Conservation (phyloP, 2,888 invertebrate genomes). For the Drosophila barbarae region DNA sequence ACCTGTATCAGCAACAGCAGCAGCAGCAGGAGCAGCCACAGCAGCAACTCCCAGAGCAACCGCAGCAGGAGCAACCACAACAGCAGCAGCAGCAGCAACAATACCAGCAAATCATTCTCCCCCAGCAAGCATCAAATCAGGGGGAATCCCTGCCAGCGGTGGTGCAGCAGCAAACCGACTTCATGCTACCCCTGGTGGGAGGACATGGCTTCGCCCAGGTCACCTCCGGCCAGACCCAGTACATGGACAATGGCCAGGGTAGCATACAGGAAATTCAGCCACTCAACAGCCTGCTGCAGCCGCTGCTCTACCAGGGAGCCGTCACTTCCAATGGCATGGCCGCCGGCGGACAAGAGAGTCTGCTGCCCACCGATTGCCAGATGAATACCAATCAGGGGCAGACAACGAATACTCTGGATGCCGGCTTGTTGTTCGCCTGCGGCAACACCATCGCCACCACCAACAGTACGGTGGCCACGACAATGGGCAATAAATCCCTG, state of each 20-base stretch:
- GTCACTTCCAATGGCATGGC: slow-evolving; percentile 14
- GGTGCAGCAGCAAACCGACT: slow-evolving; percentile 50
- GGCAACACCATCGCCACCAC: slow-evolving; percentile 75
- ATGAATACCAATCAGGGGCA: slow-evolving; percentile 38
- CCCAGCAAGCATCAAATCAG: slow-evolving; percentile 40
- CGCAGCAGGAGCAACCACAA: slow-evolving; percentile 22
- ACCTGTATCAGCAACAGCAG: slow-evolving; percentile 40
- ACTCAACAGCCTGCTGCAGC: slow-evolving; percentile 62
- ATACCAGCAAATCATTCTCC: slow-evolving; percentile 43
- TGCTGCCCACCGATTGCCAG: slow-evolving; percentile 40
- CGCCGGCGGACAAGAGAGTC: slow-evolving; percentile 39
- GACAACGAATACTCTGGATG: slow-evolving; percentile 57
- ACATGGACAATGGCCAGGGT: slow-evolving; percentile 49
- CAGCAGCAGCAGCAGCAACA: slow-evolving; percentile 40
- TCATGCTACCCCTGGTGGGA: slow-evolving; percentile 50
- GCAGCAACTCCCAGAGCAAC: slow-evolving; percentile 22
- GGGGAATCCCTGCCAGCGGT: slow-evolving; percentile 35
- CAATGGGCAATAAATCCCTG: slow-evolving; percentile 76
- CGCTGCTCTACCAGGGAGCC: slow-evolving; percentile 31
- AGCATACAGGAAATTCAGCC: slow-evolving; percentile 52
- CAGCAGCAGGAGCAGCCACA: slow-evolving; percentile 27
- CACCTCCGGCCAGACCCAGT: slow-evolving; percentile 58
- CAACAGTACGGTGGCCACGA: slow-evolving; percentile 73
- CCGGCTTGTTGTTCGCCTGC: slow-evolving; percentile 48
- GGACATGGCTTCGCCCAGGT: slow-evolving; percentile 59